A percentile compares a stretch with the other conserved stretches of the same genome.
phyloP scores from a whole-genome alignment of 1,140 invertebrate species.

The Drosophila repletoides region DNA sequence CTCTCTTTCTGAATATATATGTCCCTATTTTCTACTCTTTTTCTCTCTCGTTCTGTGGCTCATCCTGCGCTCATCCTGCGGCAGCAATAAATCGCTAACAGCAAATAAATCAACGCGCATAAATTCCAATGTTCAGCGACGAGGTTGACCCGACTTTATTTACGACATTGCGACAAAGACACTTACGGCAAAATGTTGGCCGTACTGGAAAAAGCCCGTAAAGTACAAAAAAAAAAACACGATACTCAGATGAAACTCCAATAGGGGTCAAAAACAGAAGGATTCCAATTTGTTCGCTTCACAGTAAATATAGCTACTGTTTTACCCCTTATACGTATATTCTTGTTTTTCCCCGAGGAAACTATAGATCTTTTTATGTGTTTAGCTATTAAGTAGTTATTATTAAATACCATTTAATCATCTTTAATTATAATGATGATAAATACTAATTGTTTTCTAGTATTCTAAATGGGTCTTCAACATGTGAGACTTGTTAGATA shows the following conservation, averaged over 20 bases:
- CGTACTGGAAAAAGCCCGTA: slow-evolving; percentile 17
- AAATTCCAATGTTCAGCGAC: slow-evolving; percentile 80
- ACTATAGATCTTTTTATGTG: too few species aligned
- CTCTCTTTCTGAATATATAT: neutral
- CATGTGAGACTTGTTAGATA: too few species aligned
- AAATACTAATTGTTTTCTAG: too few species aligned
- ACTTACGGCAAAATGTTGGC: slow-evolving; percentile 69
- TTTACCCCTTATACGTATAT: too few species aligned
- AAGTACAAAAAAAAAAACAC: slow-evolving; percentile 1
- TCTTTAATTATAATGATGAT: too few species aligned
- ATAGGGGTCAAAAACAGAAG: neutral
- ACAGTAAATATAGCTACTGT: too few species aligned
- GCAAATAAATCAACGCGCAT: slow-evolving; percentile 82
- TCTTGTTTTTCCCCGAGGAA: too few species aligned
- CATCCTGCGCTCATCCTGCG: slow-evolving; percentile 63
- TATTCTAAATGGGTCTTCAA: too few species aligned
- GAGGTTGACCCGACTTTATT: slow-evolving; percentile 76
- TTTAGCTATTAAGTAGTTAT: too few species aligned
- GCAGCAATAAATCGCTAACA: slow-evolving; percentile 82
- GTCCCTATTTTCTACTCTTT: slow-evolving; percentile 2
- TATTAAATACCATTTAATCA: too few species aligned
- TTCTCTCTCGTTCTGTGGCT: slow-evolving; percentile 2
- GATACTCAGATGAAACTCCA: too few species aligned
- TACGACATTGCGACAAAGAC: slow-evolving; percentile 80
- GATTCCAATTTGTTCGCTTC: neutral